phyloP scores from a whole-genome alignment of 2,888 invertebrate genomes.

The Thecophora atra region DNA sequence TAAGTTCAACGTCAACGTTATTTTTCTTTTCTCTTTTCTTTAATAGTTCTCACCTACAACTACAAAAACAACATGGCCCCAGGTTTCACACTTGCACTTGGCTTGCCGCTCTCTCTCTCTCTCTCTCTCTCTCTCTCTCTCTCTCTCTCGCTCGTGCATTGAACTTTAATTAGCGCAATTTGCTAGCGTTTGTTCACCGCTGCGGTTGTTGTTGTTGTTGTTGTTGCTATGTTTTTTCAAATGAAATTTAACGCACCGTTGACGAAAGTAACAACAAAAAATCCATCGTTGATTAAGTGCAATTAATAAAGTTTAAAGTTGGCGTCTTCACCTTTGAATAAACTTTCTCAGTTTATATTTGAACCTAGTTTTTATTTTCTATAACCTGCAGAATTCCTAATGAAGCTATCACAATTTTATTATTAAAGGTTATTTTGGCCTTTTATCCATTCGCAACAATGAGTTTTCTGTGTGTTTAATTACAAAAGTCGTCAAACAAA shows the following conservation, averaged over 20 bases:
- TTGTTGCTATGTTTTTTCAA: not conserved
- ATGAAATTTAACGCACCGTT: slow-evolving; percentile 5
- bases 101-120: too few relatives aligned
- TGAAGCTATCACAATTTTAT: too few relatives aligned
- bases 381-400: too few relatives aligned
- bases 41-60: not conserved
- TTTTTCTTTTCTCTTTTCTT: not conserved
- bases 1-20: too few relatives aligned
- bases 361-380: too few relatives aligned
- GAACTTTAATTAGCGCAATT: slow-evolving; percentile 27
- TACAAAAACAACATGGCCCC: not conserved
- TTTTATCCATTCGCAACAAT: too few relatives aligned
- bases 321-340: not conserved
- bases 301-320: slow-evolving; percentile 2
- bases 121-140: too few relatives aligned
- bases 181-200: not conserved
- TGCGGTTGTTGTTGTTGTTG: not conserved
- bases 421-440: too few relatives aligned
- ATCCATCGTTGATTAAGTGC: not conserved
- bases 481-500: too few relatives aligned
- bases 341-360: too few relatives aligned
- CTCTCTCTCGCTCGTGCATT: slow-evolving; percentile 8
- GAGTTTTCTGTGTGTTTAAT: too few relatives aligned
- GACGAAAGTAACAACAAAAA: not conserved
- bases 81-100: not conserved